These are phyloP conservation scores for Campylorhamphus procurvoides DNA, from an alignment of 2,113 vertebrate genomes.

Conservation along the genomic window DNA sequence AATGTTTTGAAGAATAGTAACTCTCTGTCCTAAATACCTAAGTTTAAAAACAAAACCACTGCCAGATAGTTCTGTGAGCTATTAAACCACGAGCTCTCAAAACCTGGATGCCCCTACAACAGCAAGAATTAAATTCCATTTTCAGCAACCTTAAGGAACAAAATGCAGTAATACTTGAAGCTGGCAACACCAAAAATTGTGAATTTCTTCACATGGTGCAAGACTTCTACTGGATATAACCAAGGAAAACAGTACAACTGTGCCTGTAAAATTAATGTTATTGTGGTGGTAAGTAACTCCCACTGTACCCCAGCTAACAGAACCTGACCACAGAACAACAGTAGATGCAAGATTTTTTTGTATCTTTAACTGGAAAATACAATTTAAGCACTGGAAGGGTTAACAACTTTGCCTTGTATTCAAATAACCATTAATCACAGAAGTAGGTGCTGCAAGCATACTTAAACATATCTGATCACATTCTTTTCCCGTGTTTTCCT, in stretches of 20 bases:
- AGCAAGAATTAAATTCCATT: background rate
- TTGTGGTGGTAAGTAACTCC: background rate
- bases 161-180: background rate
- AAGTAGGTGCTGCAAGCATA: background rate
- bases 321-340: background rate
- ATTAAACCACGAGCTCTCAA: accelerated
- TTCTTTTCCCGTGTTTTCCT: background rate
- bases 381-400: background rate
- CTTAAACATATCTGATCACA: background rate
- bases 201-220: background rate
- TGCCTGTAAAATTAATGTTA: background rate
- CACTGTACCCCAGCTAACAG: background rate
- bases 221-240: background rate
- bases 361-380: background rate
- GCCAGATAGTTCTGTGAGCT: background rate
- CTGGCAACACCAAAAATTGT: background rate
- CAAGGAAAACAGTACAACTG: background rate
- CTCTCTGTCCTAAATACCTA: background rate
- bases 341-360: background rate
- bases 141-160: background rate
- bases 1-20: background rate
- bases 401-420: background rate
- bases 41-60: background rate
- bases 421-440: background rate
- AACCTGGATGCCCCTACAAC: background rate